Conservation (phyloP, 2,888 invertebrate species). For the Lochmaea crataegi region DNA sequence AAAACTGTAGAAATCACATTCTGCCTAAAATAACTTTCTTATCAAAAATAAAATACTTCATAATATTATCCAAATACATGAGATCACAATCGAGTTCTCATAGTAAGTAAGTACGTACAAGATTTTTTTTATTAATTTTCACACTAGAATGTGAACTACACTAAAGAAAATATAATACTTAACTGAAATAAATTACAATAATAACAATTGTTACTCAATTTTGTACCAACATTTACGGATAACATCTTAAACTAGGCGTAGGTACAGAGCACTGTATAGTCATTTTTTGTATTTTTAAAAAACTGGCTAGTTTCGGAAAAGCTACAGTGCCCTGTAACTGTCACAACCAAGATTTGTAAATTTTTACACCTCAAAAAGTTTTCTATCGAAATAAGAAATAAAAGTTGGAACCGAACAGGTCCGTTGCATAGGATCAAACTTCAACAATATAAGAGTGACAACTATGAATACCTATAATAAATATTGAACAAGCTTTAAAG, state of each 20-base stretch:
- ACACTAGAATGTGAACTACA: constrained; percentile 30
- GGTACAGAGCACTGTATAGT: constrained; percentile 5
- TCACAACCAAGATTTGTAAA: neutral
- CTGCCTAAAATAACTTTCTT: constrained; percentile 22
- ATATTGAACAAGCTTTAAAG: too few relatives aligned
- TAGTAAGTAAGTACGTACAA: constrained; percentile 19
- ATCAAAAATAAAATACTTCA: constrained; percentile 25
- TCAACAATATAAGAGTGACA: too few relatives aligned
- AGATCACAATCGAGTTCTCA: constrained; percentile 36
- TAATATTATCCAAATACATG: constrained; percentile 27
- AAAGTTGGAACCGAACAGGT: too few relatives aligned
- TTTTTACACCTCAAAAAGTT: too few relatives aligned
- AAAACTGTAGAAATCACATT: constrained; percentile 33
- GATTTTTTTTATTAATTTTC: constrained; percentile 12
- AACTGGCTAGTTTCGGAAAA: too few relatives aligned
- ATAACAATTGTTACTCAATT: constrained; percentile 36
- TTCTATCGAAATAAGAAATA: too few relatives aligned
- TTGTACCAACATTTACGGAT: constrained; percentile 44
- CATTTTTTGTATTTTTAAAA: too few relatives aligned
- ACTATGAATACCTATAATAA: too few relatives aligned
- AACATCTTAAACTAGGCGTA: constrained; percentile 16
- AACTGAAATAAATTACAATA: constrained; percentile 43
- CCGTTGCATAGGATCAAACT: too few relatives aligned
- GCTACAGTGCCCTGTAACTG: neutral
- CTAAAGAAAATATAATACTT: constrained; percentile 24